These are phyloP conservation scores for Heliconius eleuchia DNA, from an alignment of 1,140 invertebrate species.

Conservation along the genomic window DNA sequence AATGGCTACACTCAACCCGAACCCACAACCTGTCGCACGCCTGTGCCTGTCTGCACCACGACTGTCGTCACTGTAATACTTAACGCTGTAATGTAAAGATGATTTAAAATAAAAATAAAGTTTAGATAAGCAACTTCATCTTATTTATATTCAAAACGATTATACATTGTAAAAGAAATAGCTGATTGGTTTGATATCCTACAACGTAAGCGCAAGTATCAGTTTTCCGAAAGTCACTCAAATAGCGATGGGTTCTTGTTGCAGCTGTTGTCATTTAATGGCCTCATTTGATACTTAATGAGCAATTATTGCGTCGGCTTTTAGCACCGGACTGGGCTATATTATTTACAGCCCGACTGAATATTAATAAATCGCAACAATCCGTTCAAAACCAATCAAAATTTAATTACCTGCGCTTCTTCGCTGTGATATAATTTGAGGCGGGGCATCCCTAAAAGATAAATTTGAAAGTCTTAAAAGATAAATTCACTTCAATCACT, in stretches of 20 bases:
- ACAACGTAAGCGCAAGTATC: constrained; percentile 27
- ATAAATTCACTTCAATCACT: constrained; percentile 80
- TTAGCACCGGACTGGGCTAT: constrained; percentile 50
- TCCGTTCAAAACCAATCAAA: constrained; percentile 65
- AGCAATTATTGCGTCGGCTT: constrained; percentile 65
- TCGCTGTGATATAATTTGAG: constrained; percentile 57
- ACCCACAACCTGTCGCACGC: too few species aligned
- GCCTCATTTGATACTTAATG: constrained; percentile 65
- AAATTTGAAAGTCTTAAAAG: constrained; percentile 80
- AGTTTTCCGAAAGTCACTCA: constrained; percentile 32
- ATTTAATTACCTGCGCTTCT: constrained; percentile 68
- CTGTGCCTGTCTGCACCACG: too few species aligned
- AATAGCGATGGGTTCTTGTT: constrained; percentile 33
- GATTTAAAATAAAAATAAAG: too few species aligned
- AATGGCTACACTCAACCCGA: too few species aligned
- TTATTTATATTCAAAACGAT: constrained; percentile 4
- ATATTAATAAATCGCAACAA: constrained; percentile 71
- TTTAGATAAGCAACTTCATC: too few species aligned
- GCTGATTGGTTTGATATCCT: constrained; percentile 28
- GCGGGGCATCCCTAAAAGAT: constrained; percentile 68
- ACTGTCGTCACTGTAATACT: too few species aligned
- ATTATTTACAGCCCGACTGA: constrained; percentile 57
- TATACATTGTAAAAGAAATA: constrained; percentile 30
- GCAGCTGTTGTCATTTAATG: constrained; percentile 54
- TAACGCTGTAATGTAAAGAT: too few species aligned